Evolutionary conservation across 1,140 invertebrate species (phyloP).

Genomic region (Cyclina sinensis): DNA sequence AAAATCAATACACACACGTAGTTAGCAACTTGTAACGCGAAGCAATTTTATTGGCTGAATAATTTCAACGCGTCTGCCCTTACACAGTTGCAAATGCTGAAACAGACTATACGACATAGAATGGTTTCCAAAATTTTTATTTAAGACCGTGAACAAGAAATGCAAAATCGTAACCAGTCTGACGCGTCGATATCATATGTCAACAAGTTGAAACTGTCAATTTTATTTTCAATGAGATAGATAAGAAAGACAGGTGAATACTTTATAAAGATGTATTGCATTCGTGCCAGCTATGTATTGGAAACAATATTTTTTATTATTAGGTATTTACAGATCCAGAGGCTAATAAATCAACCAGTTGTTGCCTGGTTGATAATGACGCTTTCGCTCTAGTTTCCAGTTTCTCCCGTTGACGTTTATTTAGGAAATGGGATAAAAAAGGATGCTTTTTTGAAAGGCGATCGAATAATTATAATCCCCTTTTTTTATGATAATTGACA

Average conservation of each 20-base stretch:
- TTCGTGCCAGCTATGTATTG: neutral
- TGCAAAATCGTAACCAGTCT: neutral
- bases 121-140: neutral
- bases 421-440: too few relatives aligned
- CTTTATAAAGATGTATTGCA: neutral
- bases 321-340: neutral
- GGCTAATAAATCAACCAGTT: neutral
- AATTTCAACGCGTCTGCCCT: slow-evolving; percentile 32
- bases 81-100: neutral
- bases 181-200: slow-evolving; percentile 12
- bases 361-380: slow-evolving; percentile 52
- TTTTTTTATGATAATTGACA: too few relatives aligned
- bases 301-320: neutral
- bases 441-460: too few relatives aligned
- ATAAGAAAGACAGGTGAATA: slow-evolving; percentile 3
- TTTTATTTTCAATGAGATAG: neutral
- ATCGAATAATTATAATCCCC: too few relatives aligned
- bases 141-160: neutral
- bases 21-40: neutral
- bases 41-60: slow-evolving; percentile 32
- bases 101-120: slow-evolving; percentile 45
- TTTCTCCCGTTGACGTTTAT: too few relatives aligned
- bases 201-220: slow-evolving; percentile 37
- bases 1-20: slow-evolving; percentile 51
- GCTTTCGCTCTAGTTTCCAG: too few relatives aligned